phyloP scores from a whole-genome alignment of 2,113 vertebrate species.

The Rhombomys opimus region DNA sequence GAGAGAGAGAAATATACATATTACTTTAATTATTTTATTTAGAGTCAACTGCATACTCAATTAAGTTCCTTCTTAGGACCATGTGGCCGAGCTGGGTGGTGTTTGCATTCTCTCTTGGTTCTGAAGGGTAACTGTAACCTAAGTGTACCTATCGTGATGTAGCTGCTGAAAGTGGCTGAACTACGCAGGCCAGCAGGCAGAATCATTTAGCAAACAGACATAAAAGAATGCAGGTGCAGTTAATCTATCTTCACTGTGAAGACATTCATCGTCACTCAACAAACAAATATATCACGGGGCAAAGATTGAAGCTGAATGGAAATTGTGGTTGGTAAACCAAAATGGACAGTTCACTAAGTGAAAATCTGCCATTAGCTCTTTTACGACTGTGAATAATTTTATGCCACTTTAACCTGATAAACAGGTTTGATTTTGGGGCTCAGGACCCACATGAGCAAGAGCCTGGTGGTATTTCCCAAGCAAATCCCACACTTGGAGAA shows the following conservation, averaged over 20 bases:
- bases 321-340: slow-evolving; percentile 69
- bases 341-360: slow-evolving; percentile 64
- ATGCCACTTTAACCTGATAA: slow-evolving; percentile 58
- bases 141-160: not conserved
- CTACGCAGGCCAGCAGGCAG: slow-evolving; percentile 64
- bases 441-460: not conserved
- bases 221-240: slow-evolving; percentile 32
- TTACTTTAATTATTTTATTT: not conserved
- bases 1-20: too few relatives aligned
- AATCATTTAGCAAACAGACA: slow-evolving; percentile 65
- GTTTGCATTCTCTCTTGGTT: not conserved
- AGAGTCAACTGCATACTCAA: slow-evolving; percentile 14
- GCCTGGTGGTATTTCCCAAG: not conserved
- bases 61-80: slow-evolving; percentile 54
- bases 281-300: slow-evolving; percentile 21
- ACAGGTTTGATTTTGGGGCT: slow-evolving; percentile 56
- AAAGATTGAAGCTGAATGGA: slow-evolving; percentile 67
- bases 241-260: slow-evolving; percentile 77
- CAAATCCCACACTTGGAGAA: slow-evolving; percentile 22
- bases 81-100: slow-evolving; percentile 5
- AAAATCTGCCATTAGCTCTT: slow-evolving; percentile 61
- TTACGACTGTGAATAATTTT: slow-evolving; percentile 65
- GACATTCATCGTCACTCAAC: slow-evolving; percentile 53
- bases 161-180: slow-evolving; percentile 62
- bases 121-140: slow-evolving; percentile 29